Conservation (phyloP, 2,113 vertebrate species). For the Ctenomys sociabilis region DNA sequence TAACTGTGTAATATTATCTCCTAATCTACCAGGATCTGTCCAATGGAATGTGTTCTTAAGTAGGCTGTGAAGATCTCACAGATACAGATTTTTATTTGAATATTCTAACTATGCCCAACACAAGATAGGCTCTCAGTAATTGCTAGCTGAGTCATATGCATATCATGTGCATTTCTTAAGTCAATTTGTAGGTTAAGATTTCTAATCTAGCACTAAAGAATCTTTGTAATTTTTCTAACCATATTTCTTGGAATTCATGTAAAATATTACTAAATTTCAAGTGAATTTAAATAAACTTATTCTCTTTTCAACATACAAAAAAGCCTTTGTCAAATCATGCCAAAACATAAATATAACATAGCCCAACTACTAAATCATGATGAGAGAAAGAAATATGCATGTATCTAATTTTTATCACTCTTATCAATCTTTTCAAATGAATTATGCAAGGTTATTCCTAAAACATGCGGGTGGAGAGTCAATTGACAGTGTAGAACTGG, state of each 20-base stretch:
- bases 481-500: not conserved
- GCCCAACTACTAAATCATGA: not conserved
- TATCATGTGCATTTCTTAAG: not conserved
- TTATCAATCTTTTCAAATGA: not conserved
- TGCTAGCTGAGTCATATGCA: not conserved
- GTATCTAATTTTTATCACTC: not conserved
- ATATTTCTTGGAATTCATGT: not conserved
- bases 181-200: not conserved
- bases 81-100: not conserved
- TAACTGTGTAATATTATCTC: not conserved
- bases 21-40: not conserved
- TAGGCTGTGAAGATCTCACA: not conserved
- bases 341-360: not conserved
- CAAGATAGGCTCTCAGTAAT: not conserved
- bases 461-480: not conserved
- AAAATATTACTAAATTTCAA: not conserved
- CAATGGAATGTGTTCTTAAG: not conserved
- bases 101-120: not conserved
- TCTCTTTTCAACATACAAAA: not conserved
- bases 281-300: not conserved
- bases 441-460: not conserved
- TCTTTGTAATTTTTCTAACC: not conserved
- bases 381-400: not conserved
- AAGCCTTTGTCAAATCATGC: not conserved
- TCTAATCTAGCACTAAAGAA: not conserved